Base-by-base conservation (phyloP, 2,113 vertebrate genomes). In the Menura novaehollandiae region DNA sequence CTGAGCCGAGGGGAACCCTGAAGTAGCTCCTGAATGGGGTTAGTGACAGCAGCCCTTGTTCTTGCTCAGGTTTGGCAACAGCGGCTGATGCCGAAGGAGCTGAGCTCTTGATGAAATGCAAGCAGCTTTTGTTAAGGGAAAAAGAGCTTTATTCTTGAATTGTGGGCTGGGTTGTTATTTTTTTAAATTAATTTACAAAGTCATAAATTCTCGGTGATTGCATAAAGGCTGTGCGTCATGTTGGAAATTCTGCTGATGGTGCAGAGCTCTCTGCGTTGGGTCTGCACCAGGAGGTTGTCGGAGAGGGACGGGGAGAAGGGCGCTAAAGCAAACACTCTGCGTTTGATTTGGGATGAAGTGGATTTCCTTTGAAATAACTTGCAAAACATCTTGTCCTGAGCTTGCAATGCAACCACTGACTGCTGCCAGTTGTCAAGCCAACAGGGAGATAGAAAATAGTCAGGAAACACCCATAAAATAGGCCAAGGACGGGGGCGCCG, bases 241-340 rank as follows among this genome's bases (percentile, higher is more conserved):
- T 21, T 88, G 85, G 59, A 88, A 93, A 91, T 95, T 81, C 56
- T 91, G 94, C 95, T 94, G 96, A 95, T 43, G 49, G 71, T 59
- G 93, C 93, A 93, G 33, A 56, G 91, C 55, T 52, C 90, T 84
- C 64, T 4, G 13, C 6, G 2, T 76, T 92, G 16, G 75, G 91
- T 89, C 93, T 95, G 86, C 85, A 26, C 27, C 0, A 27, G 91
- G 86, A 88, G 67, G 53, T 47, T 95, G 77, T 76, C 24, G 0
- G 43, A 96, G 93, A 69, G 82, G 78, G 72, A 62, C 0, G 4
- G 67, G 77, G 76, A 93, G 81, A 47, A 63, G 80, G 62, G 55
- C 10, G 95, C 96, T 96, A 97, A 94, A 94, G 86, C 86, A 97
- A 97, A 97, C 96, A 93, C 88, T 95, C 88, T 55, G 6, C 62